Base-by-base conservation (phyloP, 2,888 invertebrate species). In the Drepana falcataria region DNA sequence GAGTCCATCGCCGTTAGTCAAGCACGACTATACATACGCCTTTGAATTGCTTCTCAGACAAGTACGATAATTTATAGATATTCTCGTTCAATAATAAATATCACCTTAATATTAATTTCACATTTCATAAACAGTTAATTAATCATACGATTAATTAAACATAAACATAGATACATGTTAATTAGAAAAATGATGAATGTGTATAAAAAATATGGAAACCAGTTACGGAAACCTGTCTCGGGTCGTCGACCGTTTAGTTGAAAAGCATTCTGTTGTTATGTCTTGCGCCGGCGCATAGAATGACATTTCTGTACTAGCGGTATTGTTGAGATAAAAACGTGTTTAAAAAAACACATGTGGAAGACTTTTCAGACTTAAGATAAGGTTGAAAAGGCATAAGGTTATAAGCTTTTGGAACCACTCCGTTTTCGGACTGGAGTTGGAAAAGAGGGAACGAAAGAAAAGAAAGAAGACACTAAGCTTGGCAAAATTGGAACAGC, bases 171-270 rank as follows among this genome's bases (percentile, higher is more conserved):
- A 49, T 49, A 49, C 37, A 37, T 21, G 37, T 35, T 49, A 49
- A 49, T 49, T 49, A 49, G 33, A 40, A 49, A 49, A n/a, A 35
- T 49, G 49, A 49, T 49, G 37, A 49, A 49, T 49, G 49, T 7
- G 33, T 33, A 49, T 33, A 49, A 49, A 49, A 49, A 49, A 49
- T 2, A 4, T 3, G 33, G 3, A 21, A 49, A 37, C 49, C 49
- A 37, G 49, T 40, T 49, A 2, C 33, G 2, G n/a, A 49, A 49
- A 49, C 49, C 37, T n/a, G 49, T 49, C 21, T 21, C 21, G n/a
- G 49, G 49, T 44, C 44, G 44, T 44, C 9, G 44, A 44, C 44
- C 44, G 44, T 9, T 44, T 6, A 2, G 44, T 44, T 44, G 6
- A 9, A 9, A 44, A 44, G 44, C 44, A 9, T 44, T 44, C 9